Percentiles rank a stretch among this genome's conserved stretches.
These are phyloP conservation scores for Sandelia bainsii DNA, from an alignment of 2,797 vertebrate species.

Conservation along the genomic window DNA sequence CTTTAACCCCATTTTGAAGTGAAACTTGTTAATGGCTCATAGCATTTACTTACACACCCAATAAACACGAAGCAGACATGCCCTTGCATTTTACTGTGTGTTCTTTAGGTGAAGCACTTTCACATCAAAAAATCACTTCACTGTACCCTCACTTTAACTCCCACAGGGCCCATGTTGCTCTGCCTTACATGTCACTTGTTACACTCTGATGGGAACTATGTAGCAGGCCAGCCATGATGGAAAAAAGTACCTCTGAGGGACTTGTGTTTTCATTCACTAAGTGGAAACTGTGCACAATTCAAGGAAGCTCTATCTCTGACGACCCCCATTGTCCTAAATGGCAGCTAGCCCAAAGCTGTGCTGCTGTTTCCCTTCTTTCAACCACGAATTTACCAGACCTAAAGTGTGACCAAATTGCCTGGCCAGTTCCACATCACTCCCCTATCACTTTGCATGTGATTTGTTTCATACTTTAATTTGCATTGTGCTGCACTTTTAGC, in stretches of 20 bases:
- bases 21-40: too few relatives aligned
- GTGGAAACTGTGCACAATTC: constrained; percentile 83
- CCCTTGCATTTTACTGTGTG: too few relatives aligned
- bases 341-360: constrained; percentile 44
- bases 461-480: constrained; percentile 51
- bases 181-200: constrained; percentile 27
- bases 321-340: constrained; percentile 76
- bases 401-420: constrained; percentile 30
- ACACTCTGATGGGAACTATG: constrained; percentile 47
- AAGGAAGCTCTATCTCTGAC: constrained; percentile 78
- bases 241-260: constrained; percentile 57
- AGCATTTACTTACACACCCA: too few relatives aligned
- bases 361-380: constrained; percentile 66
- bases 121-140: too few relatives aligned
- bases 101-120: too few relatives aligned
- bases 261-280: constrained; percentile 59
- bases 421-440: constrained; percentile 3
- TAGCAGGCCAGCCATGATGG: constrained; percentile 47
- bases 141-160: not conserved
- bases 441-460: constrained; percentile 50
- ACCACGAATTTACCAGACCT: constrained; percentile 23
- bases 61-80: too few relatives aligned
- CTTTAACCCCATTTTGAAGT: too few relatives aligned
- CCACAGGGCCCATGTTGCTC: not conserved
- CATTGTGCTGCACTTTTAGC: constrained; percentile 39